These are phyloP conservation scores for Columbina picui DNA, from an alignment of 2,113 vertebrate species.

Conservation along the genomic window DNA sequence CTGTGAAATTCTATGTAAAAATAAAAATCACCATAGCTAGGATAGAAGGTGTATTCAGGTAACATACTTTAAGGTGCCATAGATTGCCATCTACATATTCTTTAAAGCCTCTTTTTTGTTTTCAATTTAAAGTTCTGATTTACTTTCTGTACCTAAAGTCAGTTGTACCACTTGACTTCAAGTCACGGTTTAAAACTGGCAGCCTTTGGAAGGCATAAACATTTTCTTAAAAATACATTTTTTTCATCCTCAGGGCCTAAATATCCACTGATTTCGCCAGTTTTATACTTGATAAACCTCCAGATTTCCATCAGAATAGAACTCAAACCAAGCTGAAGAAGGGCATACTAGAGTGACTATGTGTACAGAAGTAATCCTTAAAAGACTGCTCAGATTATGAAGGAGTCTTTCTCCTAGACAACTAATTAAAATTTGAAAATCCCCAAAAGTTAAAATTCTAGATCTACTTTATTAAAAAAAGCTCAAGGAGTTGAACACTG, in stretches of 20 bases:
- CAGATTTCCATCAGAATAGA: not conserved
- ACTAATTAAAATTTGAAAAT: not conserved
- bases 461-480: not conserved
- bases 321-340: not conserved
- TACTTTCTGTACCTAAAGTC: not conserved
- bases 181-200: not conserved
- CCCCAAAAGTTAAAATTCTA: not conserved
- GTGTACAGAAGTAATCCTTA: not conserved
- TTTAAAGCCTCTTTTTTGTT: not conserved
- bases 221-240: not conserved
- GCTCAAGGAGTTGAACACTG: not conserved
- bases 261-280: not conserved
- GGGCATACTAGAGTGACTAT: not conserved
- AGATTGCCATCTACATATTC: not conserved
- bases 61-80: not conserved
- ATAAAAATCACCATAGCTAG: not conserved
- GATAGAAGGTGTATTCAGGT: not conserved
- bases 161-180: not conserved
- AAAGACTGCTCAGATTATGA: not conserved
- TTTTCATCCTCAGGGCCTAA: not conserved
- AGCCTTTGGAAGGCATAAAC: not conserved
- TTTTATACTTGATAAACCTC: not conserved
- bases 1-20: not conserved
- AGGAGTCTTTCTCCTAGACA: not conserved
- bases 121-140: not conserved